Conservation (phyloP, 1,140 invertebrate genomes). For the Drosophila cardini region DNA sequence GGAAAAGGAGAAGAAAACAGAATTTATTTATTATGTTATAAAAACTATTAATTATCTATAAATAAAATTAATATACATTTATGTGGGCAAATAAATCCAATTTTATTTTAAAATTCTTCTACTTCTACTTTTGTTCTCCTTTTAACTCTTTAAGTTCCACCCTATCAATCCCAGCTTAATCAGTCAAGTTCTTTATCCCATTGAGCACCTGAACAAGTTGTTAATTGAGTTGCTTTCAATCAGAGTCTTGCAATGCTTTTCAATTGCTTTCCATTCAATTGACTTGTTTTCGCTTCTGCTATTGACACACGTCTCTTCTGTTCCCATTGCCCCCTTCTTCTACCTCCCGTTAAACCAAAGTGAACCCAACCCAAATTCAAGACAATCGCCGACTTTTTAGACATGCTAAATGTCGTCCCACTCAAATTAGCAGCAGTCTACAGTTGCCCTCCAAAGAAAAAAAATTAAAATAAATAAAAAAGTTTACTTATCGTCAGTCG, state of each 20-base stretch:
- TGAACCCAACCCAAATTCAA: constrained; percentile 26
- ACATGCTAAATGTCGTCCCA: constrained; percentile 45
- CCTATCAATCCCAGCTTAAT: constrained; percentile 1
- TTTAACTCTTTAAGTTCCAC: too few species aligned
- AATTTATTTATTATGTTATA: too few species aligned
- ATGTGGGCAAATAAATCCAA: too few species aligned
- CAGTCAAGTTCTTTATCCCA: constrained; percentile 5
- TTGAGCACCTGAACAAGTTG: not conserved
- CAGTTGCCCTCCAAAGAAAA: constrained; percentile 12
- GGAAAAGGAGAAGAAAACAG: not conserved
- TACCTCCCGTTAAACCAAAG: not conserved
- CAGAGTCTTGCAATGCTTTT: constrained; percentile 1
- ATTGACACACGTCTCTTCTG: not conserved
- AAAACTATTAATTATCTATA: too few species aligned
- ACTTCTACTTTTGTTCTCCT: too few species aligned
- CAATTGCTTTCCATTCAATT: constrained; percentile 26
- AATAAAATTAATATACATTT: too few species aligned
- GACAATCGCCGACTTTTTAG: constrained; percentile 25
- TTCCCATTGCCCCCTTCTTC: not conserved
- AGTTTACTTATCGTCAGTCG: constrained; percentile 19
- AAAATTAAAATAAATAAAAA: not conserved
- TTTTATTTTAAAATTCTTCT: too few species aligned
- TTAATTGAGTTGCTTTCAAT: constrained; percentile 31
- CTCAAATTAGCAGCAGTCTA: constrained; percentile 42
- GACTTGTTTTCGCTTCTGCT: constrained; percentile 13